Percentiles rank a stretch among this genome's conserved stretches.
Conservation (phyloP, 2,113 vertebrate genomes). For the Pterocles orientalis region DNA sequence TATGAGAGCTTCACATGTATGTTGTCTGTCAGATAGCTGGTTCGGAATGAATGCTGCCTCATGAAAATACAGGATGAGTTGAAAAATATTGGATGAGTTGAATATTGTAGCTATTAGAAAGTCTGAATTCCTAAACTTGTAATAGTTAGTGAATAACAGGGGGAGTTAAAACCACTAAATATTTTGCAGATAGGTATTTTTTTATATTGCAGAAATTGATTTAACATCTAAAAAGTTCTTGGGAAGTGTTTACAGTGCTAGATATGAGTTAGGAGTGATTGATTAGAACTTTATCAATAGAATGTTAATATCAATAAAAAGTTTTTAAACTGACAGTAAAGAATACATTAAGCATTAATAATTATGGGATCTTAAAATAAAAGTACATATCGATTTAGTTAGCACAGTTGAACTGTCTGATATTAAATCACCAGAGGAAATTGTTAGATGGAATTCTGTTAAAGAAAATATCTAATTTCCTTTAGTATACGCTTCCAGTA, state of each 20-base stretch:
- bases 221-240: background rate
- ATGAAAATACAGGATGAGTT: background rate
- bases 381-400: background rate
- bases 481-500: background rate
- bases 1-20: background rate
- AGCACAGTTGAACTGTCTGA: background rate
- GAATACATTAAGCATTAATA: background rate
- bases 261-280: background rate
- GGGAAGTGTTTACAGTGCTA: background rate
- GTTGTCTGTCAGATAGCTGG: background rate
- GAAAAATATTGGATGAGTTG: background rate
- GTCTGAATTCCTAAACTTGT: background rate
- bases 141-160: background rate
- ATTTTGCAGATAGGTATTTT: background rate
- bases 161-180: background rate
- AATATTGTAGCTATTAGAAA: background rate
- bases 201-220: background rate
- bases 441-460: background rate
- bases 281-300: background rate
- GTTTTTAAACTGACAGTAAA: background rate
- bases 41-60: background rate
- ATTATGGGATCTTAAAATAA: background rate
- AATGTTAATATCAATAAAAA: background rate
- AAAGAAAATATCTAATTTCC: background rate
- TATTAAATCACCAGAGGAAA: background rate